These are phyloP conservation scores for Oryzias melastigma DNA, from an alignment of 2,113 vertebrate species.

Conservation along the genomic window DNA sequence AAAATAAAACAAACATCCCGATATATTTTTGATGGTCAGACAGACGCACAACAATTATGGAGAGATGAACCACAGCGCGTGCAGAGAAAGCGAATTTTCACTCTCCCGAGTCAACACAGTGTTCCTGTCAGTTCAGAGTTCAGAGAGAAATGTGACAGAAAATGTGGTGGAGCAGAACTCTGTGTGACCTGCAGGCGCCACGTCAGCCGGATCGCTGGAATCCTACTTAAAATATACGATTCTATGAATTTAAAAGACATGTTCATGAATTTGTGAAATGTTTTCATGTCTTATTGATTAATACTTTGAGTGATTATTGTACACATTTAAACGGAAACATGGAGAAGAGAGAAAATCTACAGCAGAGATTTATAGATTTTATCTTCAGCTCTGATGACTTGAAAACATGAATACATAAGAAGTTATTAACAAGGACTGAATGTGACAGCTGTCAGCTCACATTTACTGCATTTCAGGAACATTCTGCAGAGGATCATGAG, in stretches of 20 bases:
- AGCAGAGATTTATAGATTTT: too few species aligned
- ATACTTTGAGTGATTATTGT: background rate
- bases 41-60: background rate
- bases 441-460: constrained; percentile 32
- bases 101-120: constrained; percentile 6
- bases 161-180: constrained; percentile 17
- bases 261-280: background rate
- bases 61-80: constrained; percentile 12
- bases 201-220: constrained; percentile 6
- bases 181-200: constrained; percentile 11
- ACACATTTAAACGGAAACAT: too few species aligned
- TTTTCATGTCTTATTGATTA: too few species aligned
- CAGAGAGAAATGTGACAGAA: constrained; percentile 17
- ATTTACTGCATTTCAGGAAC: too few species aligned
- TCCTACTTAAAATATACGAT: background rate
- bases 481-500: background rate
- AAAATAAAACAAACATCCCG: background rate
- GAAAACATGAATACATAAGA: constrained; percentile 28
- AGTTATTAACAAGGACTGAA: constrained; percentile 36
- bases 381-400: constrained; percentile 16
- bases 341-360: too few species aligned
- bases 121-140: constrained; percentile 38
- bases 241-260: background rate
- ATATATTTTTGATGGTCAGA: constrained; percentile 4
- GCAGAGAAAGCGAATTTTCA: constrained; percentile 17